Base-by-base conservation (phyloP, 2,113 vertebrate genomes). In the Takifugu bimaculatus region DNA sequence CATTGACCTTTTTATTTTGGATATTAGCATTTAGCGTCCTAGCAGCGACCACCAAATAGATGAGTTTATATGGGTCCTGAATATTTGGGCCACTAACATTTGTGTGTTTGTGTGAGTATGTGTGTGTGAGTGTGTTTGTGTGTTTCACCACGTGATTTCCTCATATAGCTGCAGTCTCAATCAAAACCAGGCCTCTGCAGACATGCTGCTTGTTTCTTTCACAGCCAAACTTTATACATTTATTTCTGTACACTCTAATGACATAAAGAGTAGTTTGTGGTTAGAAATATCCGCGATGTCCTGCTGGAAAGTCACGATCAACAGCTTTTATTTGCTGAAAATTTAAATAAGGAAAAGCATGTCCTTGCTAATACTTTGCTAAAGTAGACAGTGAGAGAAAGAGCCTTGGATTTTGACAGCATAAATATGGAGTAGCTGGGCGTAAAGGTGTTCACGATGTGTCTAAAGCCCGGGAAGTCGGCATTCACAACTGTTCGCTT, bases 1-100 rank as follows among this genome's bases (percentile, higher is more conserved):
- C n/a, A 25, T 50, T n/a, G n/a, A n/a, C n/a, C n/a, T 50, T 68
- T 64, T 68, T 26, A 53, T 57, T 65, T 27, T 35, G 53, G 25
- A 52, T 56, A 69, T 72, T 55, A 75, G 61, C 65, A 32, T 66
- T 65, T 68, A 65, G 67, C 51, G 58, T 50, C 3, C 48, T 26
- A 44, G 9, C 29, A 43, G 4, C 47, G 25, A 57, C 11, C 42
- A 13, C 13, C 25, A 11, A 73, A 43, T 60, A 56, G 42, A 4
- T 63, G 6, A 44, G 35, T 61, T 4, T 15, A 26, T 13, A 28
- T 59, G 28, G 47, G 44, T 39, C 54, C 35, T 43, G 3, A 9
- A 43, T 55, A 6, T 48, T 26, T 50, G 6, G 2, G 45, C 35
- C 9, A 39, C 35, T 39, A 45, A 66, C 55, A 53, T 68, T 29